Conservation (phyloP, 1,140 invertebrate genomes). For the Sarcophaga peregrina region DNA sequence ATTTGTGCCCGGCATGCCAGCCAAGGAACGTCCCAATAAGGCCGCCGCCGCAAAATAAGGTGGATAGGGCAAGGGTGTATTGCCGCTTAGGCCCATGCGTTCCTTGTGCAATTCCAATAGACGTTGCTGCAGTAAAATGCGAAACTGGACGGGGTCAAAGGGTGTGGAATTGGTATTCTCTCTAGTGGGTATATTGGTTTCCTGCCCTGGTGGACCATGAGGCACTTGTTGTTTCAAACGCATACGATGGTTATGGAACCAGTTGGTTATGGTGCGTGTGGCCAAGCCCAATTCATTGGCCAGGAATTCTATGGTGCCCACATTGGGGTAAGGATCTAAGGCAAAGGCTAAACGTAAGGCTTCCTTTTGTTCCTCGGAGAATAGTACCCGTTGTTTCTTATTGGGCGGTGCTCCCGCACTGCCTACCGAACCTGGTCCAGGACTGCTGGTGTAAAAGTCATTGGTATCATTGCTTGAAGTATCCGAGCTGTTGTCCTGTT, state of each 20-base stretch:
- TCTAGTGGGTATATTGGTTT: conserved; percentile 75
- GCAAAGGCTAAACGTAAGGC: conserved; percentile 92
- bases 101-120: conserved; percentile 87
- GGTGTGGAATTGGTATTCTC: conserved; percentile 74
- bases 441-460: conserved; percentile 87
- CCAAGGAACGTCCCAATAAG: conserved; percentile 73
- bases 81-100: conserved; percentile 77
- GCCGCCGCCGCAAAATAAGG: conserved; percentile 82
- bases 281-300: conserved; percentile 91
- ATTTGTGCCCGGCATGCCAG: conserved; percentile 64
- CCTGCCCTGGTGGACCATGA: conserved; percentile 73
- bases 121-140: conserved; percentile 86
- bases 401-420: conserved; percentile 77
- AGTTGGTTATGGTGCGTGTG: conserved; percentile 96
- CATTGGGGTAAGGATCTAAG: conserved; percentile 95
- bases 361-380: conserved; percentile 98
- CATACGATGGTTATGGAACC: conserved; percentile 99
- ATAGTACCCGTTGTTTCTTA: conserved; percentile 93
- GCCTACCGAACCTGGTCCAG: conserved; percentile 72
- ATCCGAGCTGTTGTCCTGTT: conserved; percentile 85
- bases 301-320: conserved; percentile 94
- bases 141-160: conserved; percentile 92
- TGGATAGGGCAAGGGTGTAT: conserved; percentile 76
- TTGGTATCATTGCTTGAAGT: conserved; percentile 89
- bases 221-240: conserved; percentile 91